Evolutionary conservation across 2,113 vertebrate species (phyloP).

Genomic region (Felis chaus): DNA sequence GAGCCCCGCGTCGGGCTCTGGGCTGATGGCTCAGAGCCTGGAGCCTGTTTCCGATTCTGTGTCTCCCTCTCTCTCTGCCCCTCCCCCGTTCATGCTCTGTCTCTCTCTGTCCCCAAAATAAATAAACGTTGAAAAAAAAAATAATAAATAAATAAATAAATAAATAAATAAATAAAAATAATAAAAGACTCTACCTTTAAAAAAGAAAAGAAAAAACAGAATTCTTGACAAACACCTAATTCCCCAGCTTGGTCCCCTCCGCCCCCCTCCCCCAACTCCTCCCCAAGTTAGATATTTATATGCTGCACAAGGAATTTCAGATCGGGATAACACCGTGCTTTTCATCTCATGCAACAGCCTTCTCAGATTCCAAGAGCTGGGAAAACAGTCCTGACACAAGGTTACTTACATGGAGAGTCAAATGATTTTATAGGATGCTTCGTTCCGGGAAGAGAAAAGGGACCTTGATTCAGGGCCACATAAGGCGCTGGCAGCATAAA

Average conservation of each 20-base stretch:
- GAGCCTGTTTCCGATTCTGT: too few relatives aligned
- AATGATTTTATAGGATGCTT: neutral
- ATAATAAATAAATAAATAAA: too few relatives aligned
- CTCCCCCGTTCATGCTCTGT: too few relatives aligned
- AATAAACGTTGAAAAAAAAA: too few relatives aligned
- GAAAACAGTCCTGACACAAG: neutral
- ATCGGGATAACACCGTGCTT: neutral
- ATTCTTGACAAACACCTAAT: neutral
- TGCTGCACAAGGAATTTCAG: neutral
- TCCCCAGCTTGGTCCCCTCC: rapidly evolving
- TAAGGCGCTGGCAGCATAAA: neutral
- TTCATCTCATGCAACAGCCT: neutral
- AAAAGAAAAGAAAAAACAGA: neutral
- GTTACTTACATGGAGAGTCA: neutral
- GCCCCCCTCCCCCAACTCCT: rapidly evolving
- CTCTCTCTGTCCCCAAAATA: too few relatives aligned
- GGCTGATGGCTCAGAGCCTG: too few relatives aligned
- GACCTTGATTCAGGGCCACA: neutral
- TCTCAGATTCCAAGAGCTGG: neutral
- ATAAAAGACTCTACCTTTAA: too few relatives aligned
- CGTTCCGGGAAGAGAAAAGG: neutral
- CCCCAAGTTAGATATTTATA: neutral
- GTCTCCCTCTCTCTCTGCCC: too few relatives aligned
- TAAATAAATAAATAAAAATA: too few relatives aligned
- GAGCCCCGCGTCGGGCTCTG: too few relatives aligned